A percentile compares a stretch with the other conserved stretches of the same genome.
These are phyloP conservation scores for Arbacia lixula DNA, from an alignment of 53 echinoderm and acorn worm species.

Conservation along the genomic window DNA sequence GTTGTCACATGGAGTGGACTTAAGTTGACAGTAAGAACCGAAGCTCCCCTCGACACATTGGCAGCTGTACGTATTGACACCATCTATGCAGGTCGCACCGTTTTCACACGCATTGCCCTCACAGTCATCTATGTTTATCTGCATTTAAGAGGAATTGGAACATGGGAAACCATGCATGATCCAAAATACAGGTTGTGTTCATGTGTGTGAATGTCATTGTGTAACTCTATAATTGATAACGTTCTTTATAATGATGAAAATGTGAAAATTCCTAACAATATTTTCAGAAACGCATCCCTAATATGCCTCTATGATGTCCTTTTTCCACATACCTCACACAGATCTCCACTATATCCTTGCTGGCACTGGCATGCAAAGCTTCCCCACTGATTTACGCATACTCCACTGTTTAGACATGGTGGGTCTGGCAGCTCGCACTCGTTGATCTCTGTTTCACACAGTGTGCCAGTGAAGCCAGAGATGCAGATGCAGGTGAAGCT, in stretches of 20 bases:
- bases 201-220: no score
- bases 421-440: not conserved
- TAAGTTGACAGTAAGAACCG: slow-evolving; percentile 1
- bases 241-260: no score
- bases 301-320: no score
- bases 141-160: no score
- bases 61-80: slow-evolving; percentile 8
- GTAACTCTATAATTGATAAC: no score
- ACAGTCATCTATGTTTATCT: slow-evolving; percentile 39
- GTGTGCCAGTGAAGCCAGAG: slow-evolving; percentile 4
- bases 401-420: slow-evolving; percentile 4
- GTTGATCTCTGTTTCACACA: not conserved
- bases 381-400: slow-evolving; percentile 5
- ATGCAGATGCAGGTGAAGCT: not conserved
- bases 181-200: no score
- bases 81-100: slow-evolving; percentile 12
- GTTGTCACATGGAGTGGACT: not conserved
- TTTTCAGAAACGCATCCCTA: no score
- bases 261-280: no score
- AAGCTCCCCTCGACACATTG: not conserved
- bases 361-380: slow-evolving; percentile 7
- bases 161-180: no score
- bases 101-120: not conserved
- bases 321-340: slow-evolving; percentile 5
- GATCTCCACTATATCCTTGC: slow-evolving; percentile 11